Percentiles rank a stretch among this genome's conserved stretches.
Conservation (phyloP, 2,113 vertebrate genomes). For the Lagenorhynchus albirostris region DNA sequence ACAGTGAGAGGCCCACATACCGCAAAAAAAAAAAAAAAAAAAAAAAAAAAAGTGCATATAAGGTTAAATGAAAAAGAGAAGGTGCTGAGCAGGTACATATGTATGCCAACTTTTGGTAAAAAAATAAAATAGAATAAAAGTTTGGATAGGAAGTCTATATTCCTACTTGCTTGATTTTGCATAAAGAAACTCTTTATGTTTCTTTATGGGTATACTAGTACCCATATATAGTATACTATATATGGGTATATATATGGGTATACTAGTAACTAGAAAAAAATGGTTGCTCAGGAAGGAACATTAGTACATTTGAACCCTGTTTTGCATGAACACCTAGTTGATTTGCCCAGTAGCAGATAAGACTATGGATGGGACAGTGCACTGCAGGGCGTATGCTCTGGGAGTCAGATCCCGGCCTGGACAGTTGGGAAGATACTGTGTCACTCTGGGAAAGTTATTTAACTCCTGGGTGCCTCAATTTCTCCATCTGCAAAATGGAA, state of each 20-base stretch:
- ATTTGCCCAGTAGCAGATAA: neutral
- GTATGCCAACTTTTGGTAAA: neutral
- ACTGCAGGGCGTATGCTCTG: neutral
- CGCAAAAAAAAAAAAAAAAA: too few relatives aligned
- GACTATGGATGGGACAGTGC: too few relatives aligned
- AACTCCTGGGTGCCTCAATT: neutral
- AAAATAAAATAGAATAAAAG: neutral
- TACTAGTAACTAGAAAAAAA: neutral
- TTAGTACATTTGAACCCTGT: neutral
- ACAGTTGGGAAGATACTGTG: neutral
- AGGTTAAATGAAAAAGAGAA: neutral
- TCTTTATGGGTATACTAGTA: neutral
- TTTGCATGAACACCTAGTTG: neutral
- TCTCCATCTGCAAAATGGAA: neutral
- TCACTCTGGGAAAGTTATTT: neutral
- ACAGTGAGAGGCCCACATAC: too few relatives aligned
- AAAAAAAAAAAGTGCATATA: too few relatives aligned
- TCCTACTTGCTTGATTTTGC: neutral
- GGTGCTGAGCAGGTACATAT: neutral
- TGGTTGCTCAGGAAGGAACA: neutral
- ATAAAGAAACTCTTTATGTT: neutral
- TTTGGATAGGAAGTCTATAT: neutral
- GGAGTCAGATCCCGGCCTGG: neutral
- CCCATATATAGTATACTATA: neutral
- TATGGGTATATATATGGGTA: neutral